Evolutionary conservation across 2,113 vertebrate species (phyloP).

Genomic region (Numenius arquata): DNA sequence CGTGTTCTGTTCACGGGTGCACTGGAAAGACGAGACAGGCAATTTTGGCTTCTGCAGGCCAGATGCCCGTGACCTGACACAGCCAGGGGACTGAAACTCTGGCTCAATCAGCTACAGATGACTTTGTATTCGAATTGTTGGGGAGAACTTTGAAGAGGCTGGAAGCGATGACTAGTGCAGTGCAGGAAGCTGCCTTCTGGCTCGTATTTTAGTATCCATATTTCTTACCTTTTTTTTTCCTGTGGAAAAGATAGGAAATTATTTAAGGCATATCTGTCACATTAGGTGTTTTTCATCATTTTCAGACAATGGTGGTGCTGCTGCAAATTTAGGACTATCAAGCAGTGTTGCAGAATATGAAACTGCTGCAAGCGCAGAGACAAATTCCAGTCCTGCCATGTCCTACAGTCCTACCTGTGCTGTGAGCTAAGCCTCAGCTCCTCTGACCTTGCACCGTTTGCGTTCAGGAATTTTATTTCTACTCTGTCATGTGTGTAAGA

Average conservation of each 20-base stretch:
- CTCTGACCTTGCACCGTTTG: not conserved
- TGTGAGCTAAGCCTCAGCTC: not conserved
- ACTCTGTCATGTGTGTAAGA: too few species aligned
- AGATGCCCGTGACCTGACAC: not conserved
- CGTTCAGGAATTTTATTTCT: not conserved
- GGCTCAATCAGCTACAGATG: not conserved
- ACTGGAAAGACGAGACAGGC: too few species aligned
- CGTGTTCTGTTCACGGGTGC: rapidly evolving
- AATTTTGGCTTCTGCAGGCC: not conserved
- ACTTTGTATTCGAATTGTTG: not conserved
- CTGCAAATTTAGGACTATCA: not conserved
- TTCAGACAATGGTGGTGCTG: not conserved
- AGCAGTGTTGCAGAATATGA: too few species aligned
- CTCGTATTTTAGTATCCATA: not conserved
- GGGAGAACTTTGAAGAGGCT: not conserved
- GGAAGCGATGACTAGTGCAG: not conserved
- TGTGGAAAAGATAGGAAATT: not conserved
- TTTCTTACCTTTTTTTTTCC: not conserved
- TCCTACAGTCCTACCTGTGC: not conserved
- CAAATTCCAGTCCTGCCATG: not conserved
- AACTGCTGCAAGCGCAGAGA: not conserved
- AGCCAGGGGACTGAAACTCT: not conserved
- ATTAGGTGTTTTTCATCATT: not conserved
- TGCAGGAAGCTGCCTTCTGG: not conserved
- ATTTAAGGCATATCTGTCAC: not conserved